Base-by-base conservation (phyloP, 2,113 vertebrate genomes). In the Megalops atlanticus region DNA sequence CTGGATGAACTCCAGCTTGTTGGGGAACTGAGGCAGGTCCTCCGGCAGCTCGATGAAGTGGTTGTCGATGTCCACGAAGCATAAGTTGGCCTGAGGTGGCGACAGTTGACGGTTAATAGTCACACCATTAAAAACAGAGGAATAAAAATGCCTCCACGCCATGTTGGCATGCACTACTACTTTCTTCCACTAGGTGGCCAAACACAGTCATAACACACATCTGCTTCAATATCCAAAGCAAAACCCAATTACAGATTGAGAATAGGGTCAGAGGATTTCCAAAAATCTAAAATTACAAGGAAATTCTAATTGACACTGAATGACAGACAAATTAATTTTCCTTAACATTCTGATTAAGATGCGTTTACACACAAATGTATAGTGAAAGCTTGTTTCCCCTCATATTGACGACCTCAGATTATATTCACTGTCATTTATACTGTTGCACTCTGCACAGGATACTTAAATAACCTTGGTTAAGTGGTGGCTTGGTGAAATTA, bases 11-110 rank as follows among this genome's bases (percentile, higher is more conserved):
- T 99, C 98, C 7, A 99, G 94, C 86, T 99, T 99, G 92, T 99
- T 99, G 87, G 98, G 98, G 87, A 99, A 99, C 89, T 99, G 98
- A 70, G 98, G 98, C 84, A 99, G 88, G 84, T 99, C 98, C 90
- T 99, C 98, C 0, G 98, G 98, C 84, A 99, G 93, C 84, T 99
- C 98, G 2, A 99, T 95, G 84, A 97, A 98, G 87, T 99, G 98
- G 95, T 99, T 98, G 92, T 99, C 98, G 69, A 99, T 96, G 89
- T 99, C 98, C 91, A 99, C 98, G 86, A 99, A 99, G 91, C 98
- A 99, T 83, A 99, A 91, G 88, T 98, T 99, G 83, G 98, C 98
- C 98, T 99, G 84, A 58, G 83, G 93, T 95, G 68, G 95, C 93
- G 6, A 94, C 95, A 81, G 95, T 95, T 89, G 95, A 94, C 90